Evolutionary conservation across 2,888 invertebrate species (phyloP), one percentile per base, ranked within the genome.

Genomic region (Steinernema hermaphroditum): DNA sequence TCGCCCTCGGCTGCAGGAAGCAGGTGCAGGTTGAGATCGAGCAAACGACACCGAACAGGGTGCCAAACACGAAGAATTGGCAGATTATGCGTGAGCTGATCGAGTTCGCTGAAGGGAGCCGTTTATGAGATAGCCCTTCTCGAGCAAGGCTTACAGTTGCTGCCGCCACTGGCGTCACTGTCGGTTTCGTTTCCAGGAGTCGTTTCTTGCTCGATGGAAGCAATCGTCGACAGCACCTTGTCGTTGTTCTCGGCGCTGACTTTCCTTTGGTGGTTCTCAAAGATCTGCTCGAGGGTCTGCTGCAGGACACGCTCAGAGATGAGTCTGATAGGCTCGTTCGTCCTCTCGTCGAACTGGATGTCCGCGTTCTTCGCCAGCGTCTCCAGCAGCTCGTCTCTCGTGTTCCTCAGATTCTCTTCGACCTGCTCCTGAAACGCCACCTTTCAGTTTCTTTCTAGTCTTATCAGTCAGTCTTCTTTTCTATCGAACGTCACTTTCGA

Each of bases 31-130:
- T 72, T 2, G 78, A 76, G 32, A 77, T 76, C 19, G 77, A 69
- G 62, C 78, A 73, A 19, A 79, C 77, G 16, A 74, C 72, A 12
- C 78, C 77, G 68, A 77, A 77, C 9, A 77, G 44, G n/a, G 75
- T 78, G 50, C 77, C 79, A 68, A 77, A 77, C 16, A 78, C 76
- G 69, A 77, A 78, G 71, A 79, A 76, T 49, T 77, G 77, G 72
- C 77, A 77, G 44, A 76, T 71, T 1, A 62, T 62, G 62, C 62
- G 62, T 4, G 62, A 62, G 34, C 62, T 62, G 14, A 62, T 34
- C 4, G 62, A 32, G 32, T 34, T 62, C 29, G 62, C 62, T 62
- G 62, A 29, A 62, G 32, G n/a, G n/a, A n/a, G n/a, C n/a, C n/a
- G n/a, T n/a, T n/a, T n/a, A n/a, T n/a, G n/a, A n/a, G n/a, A n/a